Base-by-base conservation (phyloP, 2,888 invertebrate genomes). In the Calliopum simillimum region DNA sequence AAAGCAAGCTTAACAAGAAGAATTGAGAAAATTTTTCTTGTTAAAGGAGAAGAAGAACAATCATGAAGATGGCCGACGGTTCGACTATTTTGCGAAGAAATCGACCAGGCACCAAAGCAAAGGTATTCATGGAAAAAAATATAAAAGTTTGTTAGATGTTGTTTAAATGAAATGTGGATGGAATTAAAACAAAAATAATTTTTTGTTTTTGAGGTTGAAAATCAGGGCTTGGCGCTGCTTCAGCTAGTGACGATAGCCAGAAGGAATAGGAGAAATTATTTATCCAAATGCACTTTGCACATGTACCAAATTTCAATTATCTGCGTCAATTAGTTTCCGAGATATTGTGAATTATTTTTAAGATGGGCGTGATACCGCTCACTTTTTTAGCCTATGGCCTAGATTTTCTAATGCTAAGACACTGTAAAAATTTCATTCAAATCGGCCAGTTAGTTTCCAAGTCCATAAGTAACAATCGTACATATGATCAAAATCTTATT, bases 81-180 rank as follows among this genome's bases (percentile, higher is more conserved):
- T 90, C 92, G 80, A 91, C 92, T 86, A 91, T 94, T 88, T 88
- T 94, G 81, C 89, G 96, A 88, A 91, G 96, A 88, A 97, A 96
- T 88, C 91, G 95, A 82, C 96, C 96, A 78, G 96, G 96, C 82
- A 95, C 95, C 53, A 95, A 94, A 88, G 92, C 94, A 79, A 93
- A 94, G 90, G 96, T 95, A 87, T n/a, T 53, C 19, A 47, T 56
- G n/a, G 1, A 56, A 66, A 55, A 55, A 1, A 21, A 33, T 2
- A n/a, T 19, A 33, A 25, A 49, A 51, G 12, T 73, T 21, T 44
- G 3, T 41, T n/a, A 2, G n/a, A n/a, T n/a, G 4, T 14, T 16
- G 1, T 12, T 43, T 61, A 21, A 5, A 21, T 23, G 0, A 56
- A 25, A 12, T 23, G 6, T 19, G 11, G n/a, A 23, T 21, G 23